phyloP scores from a whole-genome alignment of 2,888 invertebrate genomes.

The Rhamphomyia laevipes region DNA sequence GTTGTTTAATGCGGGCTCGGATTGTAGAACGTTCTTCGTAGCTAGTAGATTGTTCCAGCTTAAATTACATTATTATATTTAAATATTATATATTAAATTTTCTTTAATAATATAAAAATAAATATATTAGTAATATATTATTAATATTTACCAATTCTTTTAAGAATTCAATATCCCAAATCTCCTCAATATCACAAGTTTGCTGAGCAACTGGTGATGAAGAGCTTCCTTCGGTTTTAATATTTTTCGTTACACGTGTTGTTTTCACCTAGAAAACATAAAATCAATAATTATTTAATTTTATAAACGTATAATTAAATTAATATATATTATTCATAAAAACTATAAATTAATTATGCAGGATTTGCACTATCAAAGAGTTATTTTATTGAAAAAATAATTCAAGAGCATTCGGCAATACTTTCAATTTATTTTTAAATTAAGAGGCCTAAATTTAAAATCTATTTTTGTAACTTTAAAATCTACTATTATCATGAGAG shows the following conservation, averaged over 20 bases:
- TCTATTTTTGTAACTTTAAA: too few relatives aligned
- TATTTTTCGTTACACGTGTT: conserved; percentile 36
- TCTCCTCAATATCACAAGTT: conserved; percentile 54
- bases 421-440: too few relatives aligned
- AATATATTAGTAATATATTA: not conserved
- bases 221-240: conserved; percentile 32
- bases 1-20: conserved; percentile 65
- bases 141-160: conserved; percentile 52
- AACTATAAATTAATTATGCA: too few relatives aligned
- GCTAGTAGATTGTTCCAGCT: conserved; percentile 76
- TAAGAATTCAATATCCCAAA: conserved; percentile 65
- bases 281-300: too few relatives aligned
- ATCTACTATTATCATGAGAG: too few relatives aligned
- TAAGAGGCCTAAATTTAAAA: too few relatives aligned
- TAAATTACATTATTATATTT: conserved; percentile 16
- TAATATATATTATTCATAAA: too few relatives aligned
- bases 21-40: conserved; percentile 79
- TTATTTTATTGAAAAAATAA: too few relatives aligned
- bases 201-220: conserved; percentile 41
- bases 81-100: not conserved
- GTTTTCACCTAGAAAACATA: conserved; percentile 39
- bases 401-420: too few relatives aligned
- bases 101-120: not conserved
- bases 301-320: too few relatives aligned
- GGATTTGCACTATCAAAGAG: too few relatives aligned